phyloP scores from a whole-genome alignment of 2,888 invertebrate genomes.

The Anthophora plumipes region DNA sequence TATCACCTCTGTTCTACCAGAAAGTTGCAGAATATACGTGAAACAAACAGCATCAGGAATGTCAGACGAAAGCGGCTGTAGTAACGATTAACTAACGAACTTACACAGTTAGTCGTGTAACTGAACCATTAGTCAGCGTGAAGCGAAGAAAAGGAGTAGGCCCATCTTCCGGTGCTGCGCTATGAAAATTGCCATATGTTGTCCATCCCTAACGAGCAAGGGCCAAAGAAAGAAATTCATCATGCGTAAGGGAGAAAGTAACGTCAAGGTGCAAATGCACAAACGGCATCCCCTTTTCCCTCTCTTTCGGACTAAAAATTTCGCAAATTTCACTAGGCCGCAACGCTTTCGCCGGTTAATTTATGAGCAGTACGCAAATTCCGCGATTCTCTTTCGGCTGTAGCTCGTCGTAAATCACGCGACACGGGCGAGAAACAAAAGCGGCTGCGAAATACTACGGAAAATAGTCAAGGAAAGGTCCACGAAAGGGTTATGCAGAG shows the following conservation, averaged over 20 bases:
- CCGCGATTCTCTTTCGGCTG: constrained; percentile 50
- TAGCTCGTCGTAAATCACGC: constrained; percentile 66
- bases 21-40: neutral
- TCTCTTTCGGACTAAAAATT: constrained; percentile 23
- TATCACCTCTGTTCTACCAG: neutral
- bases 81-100: constrained; percentile 16
- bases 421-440: constrained; percentile 66
- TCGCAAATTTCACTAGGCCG: constrained; percentile 71
- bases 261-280: constrained; percentile 3
- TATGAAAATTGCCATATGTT: constrained; percentile 53
- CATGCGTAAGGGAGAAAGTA: neutral
- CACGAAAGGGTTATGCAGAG: constrained; percentile 56
- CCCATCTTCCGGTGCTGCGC: constrained; percentile 35
- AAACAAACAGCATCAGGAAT: neutral
- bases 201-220: constrained; percentile 49
- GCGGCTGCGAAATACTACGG: constrained; percentile 56
- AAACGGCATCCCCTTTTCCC: neutral
- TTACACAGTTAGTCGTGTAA: constrained; percentile 4
- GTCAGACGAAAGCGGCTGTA: neutral
- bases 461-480: constrained; percentile 51
- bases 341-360: constrained; percentile 69
- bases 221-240: constrained; percentile 11
- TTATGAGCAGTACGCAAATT: constrained; percentile 79
- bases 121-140: constrained; percentile 46
- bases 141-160: constrained; percentile 17